Conservation (phyloP, 2,113 vertebrate species). For the Pipra filicauda region DNA sequence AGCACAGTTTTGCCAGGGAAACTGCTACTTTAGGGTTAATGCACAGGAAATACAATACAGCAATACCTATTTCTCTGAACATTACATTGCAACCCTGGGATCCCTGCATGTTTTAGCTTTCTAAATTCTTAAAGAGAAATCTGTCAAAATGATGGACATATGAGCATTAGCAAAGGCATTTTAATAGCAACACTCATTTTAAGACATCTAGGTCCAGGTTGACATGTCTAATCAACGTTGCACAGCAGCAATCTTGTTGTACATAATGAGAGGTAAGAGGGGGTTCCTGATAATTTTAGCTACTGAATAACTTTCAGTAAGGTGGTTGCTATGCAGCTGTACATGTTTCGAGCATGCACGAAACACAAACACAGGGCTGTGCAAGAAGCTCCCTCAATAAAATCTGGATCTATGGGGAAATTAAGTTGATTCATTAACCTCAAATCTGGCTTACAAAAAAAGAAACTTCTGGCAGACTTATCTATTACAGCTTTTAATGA, state of each 20-base stretch:
- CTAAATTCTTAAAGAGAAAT: conserved; percentile 33
- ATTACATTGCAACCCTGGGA: neutral
- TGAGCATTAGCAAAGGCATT: conserved; percentile 52
- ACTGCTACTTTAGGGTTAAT: conserved; percentile 5
- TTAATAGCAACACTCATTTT: conserved; percentile 42
- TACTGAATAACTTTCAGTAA: neutral
- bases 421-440: neutral
- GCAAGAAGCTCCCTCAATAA: neutral
- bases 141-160: conserved; percentile 51
- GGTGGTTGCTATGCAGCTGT: neutral
- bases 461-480: neutral
- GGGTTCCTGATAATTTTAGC: conserved; percentile 20
- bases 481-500: neutral
- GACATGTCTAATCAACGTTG: conserved; percentile 49
- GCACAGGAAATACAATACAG: neutral
- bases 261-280: conserved; percentile 2
- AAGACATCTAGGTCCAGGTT: neutral
- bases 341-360: neutral
- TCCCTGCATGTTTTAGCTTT: neutral
- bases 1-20: neutral
- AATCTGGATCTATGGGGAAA: neutral
- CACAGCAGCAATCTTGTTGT: conserved; percentile 16
- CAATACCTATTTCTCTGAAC: neutral
- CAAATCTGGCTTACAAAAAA: neutral
- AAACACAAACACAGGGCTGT: neutral